Base-by-base conservation (phyloP, 2,797 vertebrate genomes). In the Channallabes apus region DNA sequence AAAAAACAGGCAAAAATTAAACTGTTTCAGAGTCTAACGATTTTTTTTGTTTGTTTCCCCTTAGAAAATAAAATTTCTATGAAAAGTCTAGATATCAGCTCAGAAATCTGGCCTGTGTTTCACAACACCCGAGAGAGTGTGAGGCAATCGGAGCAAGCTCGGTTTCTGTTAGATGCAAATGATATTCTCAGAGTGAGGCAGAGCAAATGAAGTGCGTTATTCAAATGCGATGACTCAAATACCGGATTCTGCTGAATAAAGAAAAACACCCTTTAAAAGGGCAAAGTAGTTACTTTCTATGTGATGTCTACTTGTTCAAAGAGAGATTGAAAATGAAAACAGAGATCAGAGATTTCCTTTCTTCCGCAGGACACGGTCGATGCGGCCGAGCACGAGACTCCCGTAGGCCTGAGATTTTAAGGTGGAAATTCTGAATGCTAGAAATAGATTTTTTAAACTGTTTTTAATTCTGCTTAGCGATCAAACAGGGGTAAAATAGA, bases 181-280 rank as follows among this genome's bases (percentile, higher is more conserved):
- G 8, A 35, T 58, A 18, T 76, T 20, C 8, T 76, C 54, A 29
- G 6, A 84, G 35, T 32, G 17, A 85, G 38, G 17, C 56, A 29
- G 32, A 51, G 56, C 54, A 80, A 80, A 85, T 80, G 35, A 71
- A 71, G 65, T 46, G 76, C 35, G 62, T 62, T 62, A 79, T 79
- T 71, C 56, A 79, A 61, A 79, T 51, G 9, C 20, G 11, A 22
- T 35, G 65, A 84, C 75, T 78, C 67, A 51, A 69, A 59, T 11
- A 71, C 18, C 35, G 71, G 24, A 15, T 58, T 56, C 20, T 41
- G 29, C 38, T 11, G 61, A 5, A 76, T 1, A 41, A 24, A 41
- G 6, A 15, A 24, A 22, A 73, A 46, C 51, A 14, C 4, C 1
- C 9, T 9, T 38, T 38, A 22, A 24, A 71, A 4, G 12, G 1